Evolutionary conservation across 2,888 invertebrate species (phyloP).

Genomic region (Cotesia congregata): DNA sequence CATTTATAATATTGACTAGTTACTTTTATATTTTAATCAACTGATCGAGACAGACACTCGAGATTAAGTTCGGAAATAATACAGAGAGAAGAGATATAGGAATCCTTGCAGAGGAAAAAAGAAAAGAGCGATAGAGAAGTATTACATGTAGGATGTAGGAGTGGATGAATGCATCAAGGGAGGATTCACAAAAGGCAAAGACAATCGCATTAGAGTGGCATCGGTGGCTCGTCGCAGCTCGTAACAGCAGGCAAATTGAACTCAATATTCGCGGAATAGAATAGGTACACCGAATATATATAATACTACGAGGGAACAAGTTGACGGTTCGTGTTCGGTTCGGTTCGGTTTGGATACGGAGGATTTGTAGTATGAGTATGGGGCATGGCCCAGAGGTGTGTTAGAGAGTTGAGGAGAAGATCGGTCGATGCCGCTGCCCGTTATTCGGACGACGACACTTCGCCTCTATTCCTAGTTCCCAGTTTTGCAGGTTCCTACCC

Average conservation of each 20-base stretch:
- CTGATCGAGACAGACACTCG: conserved; percentile 20
- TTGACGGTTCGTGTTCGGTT: conserved; percentile 62
- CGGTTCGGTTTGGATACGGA: no score
- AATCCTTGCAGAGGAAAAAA: background rate
- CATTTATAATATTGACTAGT: conserved; percentile 29
- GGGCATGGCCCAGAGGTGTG: conserved; percentile 54
- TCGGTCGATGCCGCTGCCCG: conserved; percentile 71
- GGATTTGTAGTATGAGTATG: conserved; percentile 47
- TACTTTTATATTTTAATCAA: conserved; percentile 13
- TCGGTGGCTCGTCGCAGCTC: conserved; percentile 48
- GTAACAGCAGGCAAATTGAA: conserved; percentile 66
- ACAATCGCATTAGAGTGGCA: conserved; percentile 62
- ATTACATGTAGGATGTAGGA: background rate
- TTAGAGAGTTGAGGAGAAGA: conserved; percentile 53
- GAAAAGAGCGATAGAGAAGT: conserved; percentile 3
- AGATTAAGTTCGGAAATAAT: conserved; percentile 40
- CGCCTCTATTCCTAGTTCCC: conserved; percentile 57
- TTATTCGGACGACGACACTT: conserved; percentile 72
- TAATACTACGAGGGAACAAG: conserved; percentile 64
- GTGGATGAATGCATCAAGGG: conserved; percentile 14
- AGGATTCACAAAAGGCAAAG: conserved; percentile 53
- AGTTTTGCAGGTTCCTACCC: conserved; percentile 53
- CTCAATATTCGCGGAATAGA: conserved; percentile 68
- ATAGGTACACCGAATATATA: background rate
- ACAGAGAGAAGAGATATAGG: background rate